Evolutionary conservation across 2,888 invertebrate genomes (phyloP), one percentile per base, ranked within the genome.

Genomic region (Xanthia icteritia): DNA sequence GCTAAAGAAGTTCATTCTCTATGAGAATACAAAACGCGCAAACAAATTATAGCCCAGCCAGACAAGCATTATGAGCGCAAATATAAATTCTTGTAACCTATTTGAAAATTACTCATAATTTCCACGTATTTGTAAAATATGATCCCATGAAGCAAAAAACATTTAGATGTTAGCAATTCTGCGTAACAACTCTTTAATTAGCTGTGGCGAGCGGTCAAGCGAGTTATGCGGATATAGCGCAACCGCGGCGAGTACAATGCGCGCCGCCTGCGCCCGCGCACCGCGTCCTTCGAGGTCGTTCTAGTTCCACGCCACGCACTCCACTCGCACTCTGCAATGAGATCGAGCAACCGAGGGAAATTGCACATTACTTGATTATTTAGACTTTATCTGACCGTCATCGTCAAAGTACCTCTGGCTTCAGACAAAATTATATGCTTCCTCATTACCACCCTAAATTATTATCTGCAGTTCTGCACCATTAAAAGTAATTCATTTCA

Each of bases 201-300:
- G 85, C 82, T 88, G 86, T 87, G 89, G 88, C 86, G 79, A 74
- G 85, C 90, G 92, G 91, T 92, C 90, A 89, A 90, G 90, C 90
- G 87, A 92, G 93, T 90, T 94, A 96, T 96, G 96, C 96, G 96
- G 96, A 96, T 95, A 93, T 95, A 92, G 91, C 93, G 95, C 94
- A 95, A 95, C 92, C 89, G 91, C 89, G 90, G 90, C 90, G 90
- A 90, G 90, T 78, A 88, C 88, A 89, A 89, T 85, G 90, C 89
- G 83, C 80, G 77, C 83, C 61, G 67, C 85, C 77, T 76, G 82
- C 90, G 88, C 77, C 76, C 72, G 72, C 73, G 51, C 79, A 42
- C 76, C 68, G 73, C 94, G 94, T 92, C 95, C 95, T 95, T 95
- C 93, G 94, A 94, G 95, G 94, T 95, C 94, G 95, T 93, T 94